Base-by-base conservation (phyloP, 92 coral and sea anemone genomes). In the Hydrozoanthus gracilis region DNA sequence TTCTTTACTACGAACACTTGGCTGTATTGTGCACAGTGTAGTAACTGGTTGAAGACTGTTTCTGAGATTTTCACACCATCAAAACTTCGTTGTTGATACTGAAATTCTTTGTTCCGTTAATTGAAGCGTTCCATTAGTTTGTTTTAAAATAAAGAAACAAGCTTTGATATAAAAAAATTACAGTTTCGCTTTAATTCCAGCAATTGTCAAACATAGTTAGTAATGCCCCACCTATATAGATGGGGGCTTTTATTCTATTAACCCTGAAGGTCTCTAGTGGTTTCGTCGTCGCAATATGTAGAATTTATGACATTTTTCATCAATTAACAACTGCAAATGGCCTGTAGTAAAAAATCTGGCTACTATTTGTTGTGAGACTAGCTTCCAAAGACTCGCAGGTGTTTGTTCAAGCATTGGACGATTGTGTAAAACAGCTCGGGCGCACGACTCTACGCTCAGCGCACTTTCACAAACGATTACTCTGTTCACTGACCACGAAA, bases 141-240 rank as follows among this genome's bases (percentile, higher is more conserved):
- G 60, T 35, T 80, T 44, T 48, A 65, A 78, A 80, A 80, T 80
- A 50, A 80, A 80, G 85, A 64, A 68, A 64, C 85, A 65, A 80
- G 55, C 47, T 49, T 20, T 18, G 73, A 27, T 27, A 80, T 52
- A 80, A 62, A 67, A 16, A 80, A 72, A 72, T 18, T 64, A 48
- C 50, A 15, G 54, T 49, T 80, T 20, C 27, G 39, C 55, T 64
- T 80, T 16, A 65, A 65, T 80, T 80, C 75, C 84, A 18, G 13
- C 47, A 47, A 79, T 64, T 79, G 72, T 79, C 17, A 79, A 27
- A 64, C 39, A 8, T 48, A 44, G 12, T 47, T 62, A 45, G 84
- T 56, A 79, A 62, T 49, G 85, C 85, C 85, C 51, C 85, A 65
- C 85, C 85, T 64, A 17, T 27, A 27, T 49, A 65, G 83, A 46